Evolutionary conservation across 2,888 invertebrate genomes (phyloP), one percentile per base, ranked within the genome.

Genomic region (Callyntrura sp.): DNA sequence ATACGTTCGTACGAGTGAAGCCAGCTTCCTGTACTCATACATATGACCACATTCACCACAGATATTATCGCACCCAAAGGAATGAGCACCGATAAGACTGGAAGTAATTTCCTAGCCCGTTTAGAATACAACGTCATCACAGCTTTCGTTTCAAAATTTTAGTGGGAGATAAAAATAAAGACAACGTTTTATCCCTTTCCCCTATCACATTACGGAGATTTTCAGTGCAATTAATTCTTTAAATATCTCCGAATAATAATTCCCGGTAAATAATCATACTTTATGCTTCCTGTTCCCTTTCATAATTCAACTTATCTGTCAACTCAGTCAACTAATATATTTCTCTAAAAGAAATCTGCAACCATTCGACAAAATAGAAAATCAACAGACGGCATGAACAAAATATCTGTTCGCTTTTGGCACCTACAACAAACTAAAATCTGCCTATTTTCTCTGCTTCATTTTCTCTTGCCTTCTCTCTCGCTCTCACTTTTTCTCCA

Each of bases 1-100:
- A 98, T 96, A 94, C 97, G 97, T 94, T 98, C 98, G 94, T 97
- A 97, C 3, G 98, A 98, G 93, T 97, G 96, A 28, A 98, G 95
- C 98, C 98, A 98, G 95, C 97, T 97, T 94, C 97, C 97, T 2
- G 97, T 97, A 8, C 96, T 95, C 91, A 97, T 96, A 20, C 97
- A 97, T 1, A 97, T 96, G 60, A 96, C 95, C 20, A 97, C 97
- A 62, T 97, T 96, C 12, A 96, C 95, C 51, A 97, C 95, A 12
- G 97, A 97, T 14, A 97, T 81, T 8, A 92, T 76, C 23, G 92
- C 93, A 23, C 90, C 90, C 28, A 91, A 25, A 4, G 93, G 93
- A 73, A 92, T 93, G 23, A 92, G 88, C 55, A 92, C 79, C 9
- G 91, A 84, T 20, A 93, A 85, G 43, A 93, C 79, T 25, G 92